Evolutionary conservation across 2,888 invertebrate species (phyloP), one percentile per base, ranked within the genome.

Genomic region (Tupiocoris notatus): DNA sequence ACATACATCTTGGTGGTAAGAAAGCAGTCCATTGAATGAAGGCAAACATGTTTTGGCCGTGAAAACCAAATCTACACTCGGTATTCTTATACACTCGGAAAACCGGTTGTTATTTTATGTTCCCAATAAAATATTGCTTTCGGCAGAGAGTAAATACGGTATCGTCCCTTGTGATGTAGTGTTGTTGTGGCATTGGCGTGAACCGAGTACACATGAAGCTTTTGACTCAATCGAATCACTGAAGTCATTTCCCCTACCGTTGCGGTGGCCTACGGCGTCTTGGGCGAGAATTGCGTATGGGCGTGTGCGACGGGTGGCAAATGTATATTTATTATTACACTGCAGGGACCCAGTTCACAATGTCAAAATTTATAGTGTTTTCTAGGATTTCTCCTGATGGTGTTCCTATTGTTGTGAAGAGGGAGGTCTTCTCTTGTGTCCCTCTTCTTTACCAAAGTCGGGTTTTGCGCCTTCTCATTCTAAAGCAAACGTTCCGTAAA

Each of bases 401-500:
- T 39, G 70, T 70, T 59, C 54, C 61, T 67, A 67, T 67, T 67
- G 67, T 67, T 67, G 67, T 57, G 25, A 65, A 39, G 39, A 39
- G 59, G 59, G 59, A 59, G n/a, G n/a, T n/a, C n/a, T n/a, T n/a
- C n/a, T n/a, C n/a, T n/a, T n/a, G n/a, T n/a, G 17, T 20, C 59
- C 59, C 25, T 22, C 2, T 54, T 58, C 25, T 68, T n/a, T 59
- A 3, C 39, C 39, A 39, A 39, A 39, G 39, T 39, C 39, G 39
- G 12, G 39, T n/a, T 18, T 65, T 65, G 16, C 39, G 39, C 18
- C 54, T 67, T 57, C 3, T 17, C 25, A 21, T 61, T 70, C 61
- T 70, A 70, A 61, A 70, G 70, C 70, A 70, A 70, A 70, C 70
- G 70, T 70, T 70, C 70, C 70, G 70, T 70, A 70, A 70, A 70